These are phyloP conservation scores for Gonioctena quinquepunctata DNA, from an alignment of 1,140 invertebrate species.

Conservation along the genomic window DNA sequence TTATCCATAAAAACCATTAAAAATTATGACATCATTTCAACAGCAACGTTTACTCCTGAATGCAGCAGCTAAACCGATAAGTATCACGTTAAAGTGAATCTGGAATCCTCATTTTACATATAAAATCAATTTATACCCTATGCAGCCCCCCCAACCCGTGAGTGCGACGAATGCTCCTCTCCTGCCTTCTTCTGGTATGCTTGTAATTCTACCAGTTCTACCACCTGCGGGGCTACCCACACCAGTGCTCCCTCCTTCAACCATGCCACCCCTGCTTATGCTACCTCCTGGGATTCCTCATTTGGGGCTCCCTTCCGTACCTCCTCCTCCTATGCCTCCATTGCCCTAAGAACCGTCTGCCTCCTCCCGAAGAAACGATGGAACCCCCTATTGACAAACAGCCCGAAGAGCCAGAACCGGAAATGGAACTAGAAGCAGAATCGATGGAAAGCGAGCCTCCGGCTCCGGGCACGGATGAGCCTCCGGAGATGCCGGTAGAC, in stretches of 20 bases:
- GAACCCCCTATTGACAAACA: neutral
- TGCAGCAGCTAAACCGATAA: conserved; percentile 26
- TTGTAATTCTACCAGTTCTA: neutral
- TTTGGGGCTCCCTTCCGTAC: neutral
- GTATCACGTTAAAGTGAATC: neutral
- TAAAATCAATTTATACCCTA: too few relatives aligned
- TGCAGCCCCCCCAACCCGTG: neutral
- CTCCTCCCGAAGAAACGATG: too few relatives aligned
- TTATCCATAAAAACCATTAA: too few relatives aligned
- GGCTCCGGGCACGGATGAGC: conserved; percentile 52
- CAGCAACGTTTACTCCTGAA: conserved; percentile 37
- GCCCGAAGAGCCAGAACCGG: neutral
- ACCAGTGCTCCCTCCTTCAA: too few relatives aligned
- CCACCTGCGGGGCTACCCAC: conserved; percentile 1
- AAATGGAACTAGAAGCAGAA: neutral
- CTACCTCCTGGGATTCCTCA: neutral
- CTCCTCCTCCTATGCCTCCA: conserved; percentile 4
- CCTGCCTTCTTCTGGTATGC: neutral
- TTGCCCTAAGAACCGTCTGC: neutral
- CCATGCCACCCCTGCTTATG: neutral
- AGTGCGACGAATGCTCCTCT: neutral
- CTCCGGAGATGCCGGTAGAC: conserved; percentile 33
- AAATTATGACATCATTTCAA: conserved; percentile 49
- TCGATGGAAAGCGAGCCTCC: conserved; percentile 40
- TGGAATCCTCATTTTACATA: too few relatives aligned